phyloP scores from a whole-genome alignment of 2,113 vertebrate species.

The Condylura cristata region DNA sequence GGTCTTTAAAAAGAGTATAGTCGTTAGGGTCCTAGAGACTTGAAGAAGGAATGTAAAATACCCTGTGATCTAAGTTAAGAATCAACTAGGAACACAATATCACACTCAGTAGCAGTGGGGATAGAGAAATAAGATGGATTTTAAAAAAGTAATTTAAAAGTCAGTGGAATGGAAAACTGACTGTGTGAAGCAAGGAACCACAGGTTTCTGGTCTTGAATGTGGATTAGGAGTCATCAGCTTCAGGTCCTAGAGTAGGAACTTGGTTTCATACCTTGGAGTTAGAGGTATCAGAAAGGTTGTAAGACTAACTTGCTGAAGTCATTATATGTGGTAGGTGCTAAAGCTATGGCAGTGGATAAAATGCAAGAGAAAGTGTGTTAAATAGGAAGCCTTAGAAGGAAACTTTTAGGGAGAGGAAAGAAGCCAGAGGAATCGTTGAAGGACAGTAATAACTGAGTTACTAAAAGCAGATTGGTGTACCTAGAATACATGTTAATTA shows the following conservation, averaged over 20 bases:
- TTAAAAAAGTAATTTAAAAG: background rate
- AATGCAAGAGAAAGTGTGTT: background rate
- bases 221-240: background rate
- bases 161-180: background rate
- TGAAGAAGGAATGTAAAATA: conserved; percentile 18
- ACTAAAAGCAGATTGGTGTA: background rate
- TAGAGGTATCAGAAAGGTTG: background rate
- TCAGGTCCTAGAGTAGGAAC: background rate
- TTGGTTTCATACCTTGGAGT: background rate
- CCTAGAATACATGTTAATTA: background rate
- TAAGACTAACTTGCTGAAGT: background rate
- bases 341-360: background rate
- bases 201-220: background rate
- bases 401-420: background rate
- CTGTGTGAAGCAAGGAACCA: background rate
- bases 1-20: background rate
- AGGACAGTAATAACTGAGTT: background rate
- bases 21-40: background rate
- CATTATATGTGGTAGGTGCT: background rate
- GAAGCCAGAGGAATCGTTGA: background rate
- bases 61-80: conserved; percentile 23
- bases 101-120: background rate
- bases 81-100: background rate
- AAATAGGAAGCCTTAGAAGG: background rate
- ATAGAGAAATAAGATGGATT: background rate